phyloP scores from a whole-genome alignment of 2,797 vertebrate species.

The Amniataba percoides region DNA sequence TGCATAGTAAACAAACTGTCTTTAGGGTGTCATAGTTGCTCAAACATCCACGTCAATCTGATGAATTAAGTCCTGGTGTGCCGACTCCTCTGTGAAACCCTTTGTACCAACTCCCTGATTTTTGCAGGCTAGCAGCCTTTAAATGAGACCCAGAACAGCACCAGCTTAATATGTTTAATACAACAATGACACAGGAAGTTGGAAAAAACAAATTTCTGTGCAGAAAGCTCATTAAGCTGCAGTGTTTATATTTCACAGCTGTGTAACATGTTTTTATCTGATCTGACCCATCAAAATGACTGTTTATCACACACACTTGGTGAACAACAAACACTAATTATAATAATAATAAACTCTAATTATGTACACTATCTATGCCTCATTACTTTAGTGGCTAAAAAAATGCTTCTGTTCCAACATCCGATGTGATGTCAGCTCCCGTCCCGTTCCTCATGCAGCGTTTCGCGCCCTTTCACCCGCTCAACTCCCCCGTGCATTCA shows the following conservation, averaged over 20 bases:
- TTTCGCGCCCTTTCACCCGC: not conserved
- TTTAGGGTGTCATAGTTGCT: not conserved
- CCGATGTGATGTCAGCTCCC: not conserved
- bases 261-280: not conserved
- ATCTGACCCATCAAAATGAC: not conserved
- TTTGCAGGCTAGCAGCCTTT: not conserved
- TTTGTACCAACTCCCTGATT: not conserved
- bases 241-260: not conserved
- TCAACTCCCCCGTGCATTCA: conserved; percentile 22
- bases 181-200: not conserved
- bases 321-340: conserved; percentile 10
- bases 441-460: conserved; percentile 1
- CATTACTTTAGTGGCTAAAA: conserved; percentile 10
- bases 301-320: not conserved
- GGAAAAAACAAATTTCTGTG: not conserved
- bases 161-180: not conserved
- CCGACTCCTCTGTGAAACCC: not conserved
- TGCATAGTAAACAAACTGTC: too few relatives aligned
- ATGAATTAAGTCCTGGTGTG: not conserved
- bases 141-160: not conserved
- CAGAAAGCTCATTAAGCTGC: not conserved
- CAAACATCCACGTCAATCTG: not conserved
- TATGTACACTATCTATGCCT: not conserved
- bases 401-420: not conserved
- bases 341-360: conserved; percentile 7